Evolutionary conservation across 2,113 vertebrate species (phyloP).

Genomic region (Hemicordylus capensis): DNA sequence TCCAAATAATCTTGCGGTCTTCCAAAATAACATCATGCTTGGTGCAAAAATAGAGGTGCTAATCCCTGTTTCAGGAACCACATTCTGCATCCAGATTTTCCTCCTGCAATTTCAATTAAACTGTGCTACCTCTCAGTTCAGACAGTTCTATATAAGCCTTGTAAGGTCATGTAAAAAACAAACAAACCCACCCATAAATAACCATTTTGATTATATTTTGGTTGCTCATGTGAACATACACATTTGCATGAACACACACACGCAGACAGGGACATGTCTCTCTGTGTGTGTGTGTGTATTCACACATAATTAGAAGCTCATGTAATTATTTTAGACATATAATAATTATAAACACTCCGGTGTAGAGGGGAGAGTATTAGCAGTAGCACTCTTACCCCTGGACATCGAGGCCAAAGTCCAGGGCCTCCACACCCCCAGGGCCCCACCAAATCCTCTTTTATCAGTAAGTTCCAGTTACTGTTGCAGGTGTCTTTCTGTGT

Average conservation of each 20-base stretch:
- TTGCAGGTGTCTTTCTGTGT: no score
- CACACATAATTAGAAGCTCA: no score
- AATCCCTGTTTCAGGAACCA: constrained; percentile 16
- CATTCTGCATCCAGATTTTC: constrained; percentile 9
- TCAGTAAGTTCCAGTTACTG: no score
- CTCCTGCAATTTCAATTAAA: not conserved
- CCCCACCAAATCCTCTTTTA: no score
- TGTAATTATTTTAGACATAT: no score
- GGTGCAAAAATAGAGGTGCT: not conserved
- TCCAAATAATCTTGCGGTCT: constrained; percentile 1
- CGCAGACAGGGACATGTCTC: no score
- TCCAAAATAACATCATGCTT: constrained; percentile 24
- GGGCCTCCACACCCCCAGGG: no score
- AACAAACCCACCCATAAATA: no score
- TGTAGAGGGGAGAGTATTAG: not conserved
- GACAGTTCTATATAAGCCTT: not conserved
- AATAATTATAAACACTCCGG: not conserved
- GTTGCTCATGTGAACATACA: not conserved
- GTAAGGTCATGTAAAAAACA: not conserved
- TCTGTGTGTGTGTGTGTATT: no score
- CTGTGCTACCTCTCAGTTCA: not conserved
- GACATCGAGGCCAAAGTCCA: no score
- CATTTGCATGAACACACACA: no score
- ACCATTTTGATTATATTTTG: not conserved
- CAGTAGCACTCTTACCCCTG: no score